Conservation (phyloP, 2,888 invertebrate genomes). For the Deroplatys truncata region DNA sequence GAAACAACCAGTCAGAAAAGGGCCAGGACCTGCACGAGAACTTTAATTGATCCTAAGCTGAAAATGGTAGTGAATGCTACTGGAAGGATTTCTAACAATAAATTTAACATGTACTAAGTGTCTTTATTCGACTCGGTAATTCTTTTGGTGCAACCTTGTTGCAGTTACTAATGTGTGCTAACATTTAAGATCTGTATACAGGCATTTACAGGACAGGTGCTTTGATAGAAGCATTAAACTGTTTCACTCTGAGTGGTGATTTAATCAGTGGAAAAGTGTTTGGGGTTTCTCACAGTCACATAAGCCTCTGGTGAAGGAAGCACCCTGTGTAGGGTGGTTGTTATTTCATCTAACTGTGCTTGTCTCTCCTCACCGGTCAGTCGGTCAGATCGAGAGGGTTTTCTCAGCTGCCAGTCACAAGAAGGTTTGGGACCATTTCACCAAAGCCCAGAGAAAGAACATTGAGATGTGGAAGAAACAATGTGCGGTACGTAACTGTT, state of each 20-base stretch:
- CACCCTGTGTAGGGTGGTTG: conserved; percentile 12
- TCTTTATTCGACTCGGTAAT: too few relatives aligned
- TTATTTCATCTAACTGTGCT: conserved; percentile 31
- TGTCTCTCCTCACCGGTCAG: conserved; percentile 51
- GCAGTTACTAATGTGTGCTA: neutral
- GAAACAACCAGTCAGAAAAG: too few relatives aligned
- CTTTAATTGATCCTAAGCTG: too few relatives aligned
- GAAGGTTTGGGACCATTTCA: conserved; percentile 99
- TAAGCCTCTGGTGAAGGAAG: neutral
- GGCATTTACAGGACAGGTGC: neutral
- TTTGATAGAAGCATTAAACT: neutral
- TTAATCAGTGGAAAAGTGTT: neutral
- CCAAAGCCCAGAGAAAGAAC: conserved; percentile 98
- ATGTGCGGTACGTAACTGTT: conserved; percentile 74
- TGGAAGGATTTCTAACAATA: too few relatives aligned
- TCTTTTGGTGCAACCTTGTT: neutral
- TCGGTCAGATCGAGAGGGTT: conserved; percentile 98
- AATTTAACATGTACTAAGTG: too few relatives aligned
- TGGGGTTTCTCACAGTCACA: neutral
- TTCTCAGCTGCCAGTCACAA: conserved; percentile 94
- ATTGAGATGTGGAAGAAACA: conserved; percentile 97
- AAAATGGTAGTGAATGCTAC: too few relatives aligned
- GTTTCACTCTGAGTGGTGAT: neutral
- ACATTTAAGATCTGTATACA: neutral
- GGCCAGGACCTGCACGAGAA: too few relatives aligned